A percentile compares a stretch with the other conserved stretches of the same genome.
Conservation (phyloP, 2,797 vertebrate genomes). For the Mormyrus proboscirostris region DNA sequence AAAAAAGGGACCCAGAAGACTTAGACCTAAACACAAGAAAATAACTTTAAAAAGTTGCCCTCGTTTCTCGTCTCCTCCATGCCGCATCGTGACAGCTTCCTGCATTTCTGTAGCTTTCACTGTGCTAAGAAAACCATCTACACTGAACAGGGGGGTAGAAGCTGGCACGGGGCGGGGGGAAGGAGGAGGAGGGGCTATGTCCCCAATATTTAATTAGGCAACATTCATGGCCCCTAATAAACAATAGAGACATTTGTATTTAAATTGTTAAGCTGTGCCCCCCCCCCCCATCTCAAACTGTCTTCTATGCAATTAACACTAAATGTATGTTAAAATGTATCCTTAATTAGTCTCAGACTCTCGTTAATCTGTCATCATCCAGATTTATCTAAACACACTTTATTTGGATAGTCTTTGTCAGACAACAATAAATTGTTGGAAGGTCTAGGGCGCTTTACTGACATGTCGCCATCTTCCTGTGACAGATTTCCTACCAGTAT, state of each 20-base stretch:
- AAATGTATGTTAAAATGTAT: not conserved
- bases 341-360: not conserved
- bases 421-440: not conserved
- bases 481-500: constrained; percentile 87
- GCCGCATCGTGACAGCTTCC: not conserved
- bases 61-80: not conserved
- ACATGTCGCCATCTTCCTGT: constrained; percentile 17
- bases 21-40: not conserved
- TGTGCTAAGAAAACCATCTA: not conserved
- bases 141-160: not conserved
- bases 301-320: not conserved
- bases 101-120: not conserved
- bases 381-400: not conserved
- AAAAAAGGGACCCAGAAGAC: not conserved
- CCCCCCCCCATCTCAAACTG: not conserved
- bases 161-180: not conserved
- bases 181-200: not conserved
- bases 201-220: not conserved
- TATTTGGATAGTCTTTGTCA: not conserved
- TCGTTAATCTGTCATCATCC: not conserved
- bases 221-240: not conserved
- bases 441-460: not conserved
- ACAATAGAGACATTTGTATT: not conserved
- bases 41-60: not conserved
- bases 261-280: not conserved